phyloP scores from a whole-genome alignment of 2,113 vertebrate genomes.

The Daphoenositta chrysoptera region DNA sequence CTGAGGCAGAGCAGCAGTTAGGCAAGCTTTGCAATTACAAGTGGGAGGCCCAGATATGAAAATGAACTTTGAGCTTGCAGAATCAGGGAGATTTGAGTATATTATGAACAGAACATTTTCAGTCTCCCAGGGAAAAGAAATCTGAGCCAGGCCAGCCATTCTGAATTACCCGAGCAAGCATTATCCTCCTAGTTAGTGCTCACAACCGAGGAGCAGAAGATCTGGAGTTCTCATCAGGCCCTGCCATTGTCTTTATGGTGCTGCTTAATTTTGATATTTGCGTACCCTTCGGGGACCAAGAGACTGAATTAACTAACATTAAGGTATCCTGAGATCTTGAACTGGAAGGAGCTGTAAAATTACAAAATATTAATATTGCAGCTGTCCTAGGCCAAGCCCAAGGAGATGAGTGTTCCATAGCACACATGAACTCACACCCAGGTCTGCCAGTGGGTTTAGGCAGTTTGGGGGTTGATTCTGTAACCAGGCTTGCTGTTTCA shows the following conservation, averaged over 20 bases:
- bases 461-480: not conserved
- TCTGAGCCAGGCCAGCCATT: conserved; percentile 14
- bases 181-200: conserved; percentile 23
- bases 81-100: conserved; percentile 41
- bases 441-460: not conserved
- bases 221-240: not conserved
- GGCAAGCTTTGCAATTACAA: conserved; percentile 33
- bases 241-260: not conserved
- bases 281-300: not conserved
- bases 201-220: not conserved
- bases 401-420: not conserved
- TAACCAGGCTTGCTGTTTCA: not conserved
- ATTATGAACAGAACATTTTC: conserved; percentile 46
- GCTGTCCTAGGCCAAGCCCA: not conserved
- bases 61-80: conserved; percentile 53
- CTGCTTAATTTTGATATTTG: conserved; percentile 10
- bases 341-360: conserved; percentile 7
- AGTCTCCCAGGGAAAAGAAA: not conserved
- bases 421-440: not conserved
- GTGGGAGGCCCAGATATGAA: conserved; percentile 59
- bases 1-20: conserved; percentile 54
- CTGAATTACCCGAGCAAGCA: conserved; percentile 2
- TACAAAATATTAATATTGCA: not conserved
- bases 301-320: conserved; percentile 39
- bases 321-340: not conserved